These are phyloP conservation scores for Ennomos quercinarius DNA, from an alignment of 2,888 invertebrate genomes.

Conservation along the genomic window DNA sequence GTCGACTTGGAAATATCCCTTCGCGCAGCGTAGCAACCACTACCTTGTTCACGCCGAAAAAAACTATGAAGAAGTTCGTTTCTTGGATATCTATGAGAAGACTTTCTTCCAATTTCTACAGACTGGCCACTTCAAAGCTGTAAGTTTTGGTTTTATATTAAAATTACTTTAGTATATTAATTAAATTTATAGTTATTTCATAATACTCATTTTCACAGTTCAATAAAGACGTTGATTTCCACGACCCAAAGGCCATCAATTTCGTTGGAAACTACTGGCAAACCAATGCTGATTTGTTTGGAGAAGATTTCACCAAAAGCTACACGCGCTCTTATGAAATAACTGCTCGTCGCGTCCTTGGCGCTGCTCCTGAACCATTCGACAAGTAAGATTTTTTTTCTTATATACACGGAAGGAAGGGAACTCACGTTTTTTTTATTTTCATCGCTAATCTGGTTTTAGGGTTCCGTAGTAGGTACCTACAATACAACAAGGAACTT, in stretches of 20 bases:
- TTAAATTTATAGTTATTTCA: background rate
- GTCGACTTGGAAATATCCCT: conserved; percentile 66
- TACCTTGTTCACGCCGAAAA: conserved; percentile 84
- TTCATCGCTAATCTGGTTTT: too few relatives aligned
- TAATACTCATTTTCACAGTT: conserved; percentile 52
- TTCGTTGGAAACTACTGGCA: conserved; percentile 85
- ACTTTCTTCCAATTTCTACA: conserved; percentile 78
- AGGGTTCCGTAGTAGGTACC: too few relatives aligned
- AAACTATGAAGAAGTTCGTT: conserved; percentile 76
- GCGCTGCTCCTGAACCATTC: conserved; percentile 55
- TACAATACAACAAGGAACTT: too few relatives aligned
- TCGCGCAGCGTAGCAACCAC: conserved; percentile 85
- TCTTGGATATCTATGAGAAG: conserved; percentile 87
- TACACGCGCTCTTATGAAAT: conserved; percentile 85
- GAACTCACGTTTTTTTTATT: too few relatives aligned
- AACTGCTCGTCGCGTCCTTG: conserved; percentile 78
- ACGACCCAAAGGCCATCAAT: conserved; percentile 76
- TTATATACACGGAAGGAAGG: too few relatives aligned
- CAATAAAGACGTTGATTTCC: conserved; percentile 64
- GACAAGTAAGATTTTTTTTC: conserved; percentile 53
- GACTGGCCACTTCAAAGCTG: conserved; percentile 86
- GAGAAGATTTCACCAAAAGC: conserved; percentile 57
- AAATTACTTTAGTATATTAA: background rate
- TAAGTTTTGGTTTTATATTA: conserved; percentile 46
- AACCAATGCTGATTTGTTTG: conserved; percentile 80